These are phyloP conservation scores for Trachymyrmex cornetzi DNA, from an alignment of 1,140 invertebrate species.

Conservation along the genomic window DNA sequence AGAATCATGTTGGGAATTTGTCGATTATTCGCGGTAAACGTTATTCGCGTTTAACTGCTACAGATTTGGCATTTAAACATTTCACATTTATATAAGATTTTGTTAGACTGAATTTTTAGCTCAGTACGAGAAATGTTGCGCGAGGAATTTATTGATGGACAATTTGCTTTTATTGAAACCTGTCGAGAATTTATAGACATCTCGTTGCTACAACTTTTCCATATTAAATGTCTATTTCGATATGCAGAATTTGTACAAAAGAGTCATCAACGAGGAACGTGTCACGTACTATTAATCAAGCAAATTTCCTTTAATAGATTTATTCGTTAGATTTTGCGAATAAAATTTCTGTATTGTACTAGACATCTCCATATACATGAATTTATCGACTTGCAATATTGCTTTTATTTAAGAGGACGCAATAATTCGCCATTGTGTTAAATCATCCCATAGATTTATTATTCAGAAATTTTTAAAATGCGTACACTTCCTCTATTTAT, in stretches of 20 bases:
- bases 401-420: constrained; percentile 1
- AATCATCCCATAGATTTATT: neutral
- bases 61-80: neutral
- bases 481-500: constrained; percentile 18
- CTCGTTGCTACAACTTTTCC: neutral
- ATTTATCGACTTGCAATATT: constrained; percentile 28
- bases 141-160: neutral
- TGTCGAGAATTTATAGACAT: neutral
- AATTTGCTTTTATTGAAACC: neutral
- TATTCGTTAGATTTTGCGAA: constrained; percentile 20
- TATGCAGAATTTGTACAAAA: neutral
- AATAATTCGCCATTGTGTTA: neutral
- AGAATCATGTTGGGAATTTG: neutral
- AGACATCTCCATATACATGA: neutral
- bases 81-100: neutral
- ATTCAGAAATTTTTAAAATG: constrained; percentile 15
- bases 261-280: neutral
- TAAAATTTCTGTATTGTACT: neutral
- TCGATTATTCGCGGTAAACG: neutral
- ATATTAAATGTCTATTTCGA: neutral
- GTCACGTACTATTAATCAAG: neutral
- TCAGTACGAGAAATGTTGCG: neutral
- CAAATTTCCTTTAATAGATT: neutral
- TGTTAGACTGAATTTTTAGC: too few relatives aligned
- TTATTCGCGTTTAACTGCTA: neutral